Conservation (phyloP, 2,797 vertebrate genomes). For the Argya squamiceps region DNA sequence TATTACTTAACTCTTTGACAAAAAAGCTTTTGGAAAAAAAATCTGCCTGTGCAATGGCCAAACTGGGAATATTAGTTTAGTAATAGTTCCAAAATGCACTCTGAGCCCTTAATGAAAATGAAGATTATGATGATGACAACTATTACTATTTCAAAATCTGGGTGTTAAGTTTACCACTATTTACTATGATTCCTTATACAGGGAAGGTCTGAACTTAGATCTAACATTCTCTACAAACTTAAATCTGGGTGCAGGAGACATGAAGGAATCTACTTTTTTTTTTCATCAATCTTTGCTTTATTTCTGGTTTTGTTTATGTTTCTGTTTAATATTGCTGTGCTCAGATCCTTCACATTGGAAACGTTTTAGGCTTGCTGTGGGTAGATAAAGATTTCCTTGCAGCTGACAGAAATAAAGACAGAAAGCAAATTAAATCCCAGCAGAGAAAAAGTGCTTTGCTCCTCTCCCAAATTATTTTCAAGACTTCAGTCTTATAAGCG, state of each 20-base stretch:
- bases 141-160: neutral
- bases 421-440: conserved; percentile 15
- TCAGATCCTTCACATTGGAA: neutral
- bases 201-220: neutral
- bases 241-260: neutral
- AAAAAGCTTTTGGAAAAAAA: neutral
- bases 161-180: neutral
- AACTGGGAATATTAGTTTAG: neutral
- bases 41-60: neutral
- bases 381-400: neutral
- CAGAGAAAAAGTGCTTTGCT: neutral
- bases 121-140: neutral
- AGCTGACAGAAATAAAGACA: neutral
- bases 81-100: neutral
- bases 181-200: neutral
- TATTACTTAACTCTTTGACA: neutral
- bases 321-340: neutral
- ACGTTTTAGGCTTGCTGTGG: neutral
- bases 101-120: neutral
- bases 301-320: neutral
- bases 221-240: neutral
- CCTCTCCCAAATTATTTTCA: neutral
- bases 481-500: neutral
- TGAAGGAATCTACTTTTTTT: neutral
- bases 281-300: neutral